Evolutionary conservation across 2,888 invertebrate species (phyloP), one percentile per base, ranked within the genome.

Genomic region (Leucophora obtusa): DNA sequence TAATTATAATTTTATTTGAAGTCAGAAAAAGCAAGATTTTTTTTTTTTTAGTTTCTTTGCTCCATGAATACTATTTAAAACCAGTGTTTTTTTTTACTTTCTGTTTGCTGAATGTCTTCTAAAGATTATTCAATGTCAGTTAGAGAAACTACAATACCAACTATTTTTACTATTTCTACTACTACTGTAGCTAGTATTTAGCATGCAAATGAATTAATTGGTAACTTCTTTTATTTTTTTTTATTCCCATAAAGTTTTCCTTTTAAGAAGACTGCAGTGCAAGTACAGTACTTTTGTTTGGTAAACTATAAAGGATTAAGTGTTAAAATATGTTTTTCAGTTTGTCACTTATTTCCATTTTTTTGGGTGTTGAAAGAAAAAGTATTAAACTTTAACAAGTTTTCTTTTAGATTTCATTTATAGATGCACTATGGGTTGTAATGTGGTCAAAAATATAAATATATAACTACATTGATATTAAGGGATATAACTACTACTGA

Each of bases 171-270:
- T 58, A 68, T 68, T 47, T 70, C 18, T 43, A 21, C 24, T 9
- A 54, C 56, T 53, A 17, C 28, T 56, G 24, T 43, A 17, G n/a
- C 35, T 63, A 71, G 71, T 83, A 82, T 82, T 85, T 85, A 84
- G 83, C 83, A 85, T 85, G 84, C 84, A 85, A 85, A 85, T 85
- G 84, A 85, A 84, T 85, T 85, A 85, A 85, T 85, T 85, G 81
- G 81, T 69, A 77, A 72, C 80, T 78, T 83, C 54, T 73, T 77
- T 65, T 56, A 2, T 70, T 18, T 54, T 58, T 73, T 59, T 58
- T n/a, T 43, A 38, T 58, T 74, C n/a, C 58, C 43, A 50, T 15
- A 73, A 79, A 71, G 15, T 77, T 71, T 28, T 77, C 66, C 15
- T 60, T 71, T 77, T 60, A 43, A 58, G 47, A 60, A 54, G 66